These are phyloP conservation scores for Automeris io DNA, from an alignment of 2,888 invertebrate genomes.

Conservation along the genomic window DNA sequence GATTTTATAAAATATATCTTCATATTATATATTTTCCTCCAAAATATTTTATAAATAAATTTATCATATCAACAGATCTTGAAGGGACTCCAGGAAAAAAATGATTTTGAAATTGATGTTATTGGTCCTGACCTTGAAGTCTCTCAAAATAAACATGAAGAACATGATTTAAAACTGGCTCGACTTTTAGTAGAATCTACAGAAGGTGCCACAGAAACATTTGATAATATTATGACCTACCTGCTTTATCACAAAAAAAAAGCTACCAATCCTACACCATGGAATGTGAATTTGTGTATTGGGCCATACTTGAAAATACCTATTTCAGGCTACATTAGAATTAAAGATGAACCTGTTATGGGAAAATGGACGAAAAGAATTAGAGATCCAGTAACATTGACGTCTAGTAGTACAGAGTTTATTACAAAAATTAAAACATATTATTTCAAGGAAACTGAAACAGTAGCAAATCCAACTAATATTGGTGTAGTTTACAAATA, in stretches of 20 bases:
- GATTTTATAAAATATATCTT: too few relatives aligned
- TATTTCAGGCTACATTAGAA: conserved; percentile 73
- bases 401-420: conserved; percentile 54
- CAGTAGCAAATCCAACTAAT: conserved; percentile 65
- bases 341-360: conserved; percentile 64
- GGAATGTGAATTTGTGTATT: conserved; percentile 80
- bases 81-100: conserved; percentile 70
- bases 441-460: conserved; percentile 64
- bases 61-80: conserved; percentile 43
- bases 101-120: conserved; percentile 79
- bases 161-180: conserved; percentile 41
- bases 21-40: too few relatives aligned
- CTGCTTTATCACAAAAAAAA: conserved; percentile 76
- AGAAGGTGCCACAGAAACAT: conserved; percentile 66
- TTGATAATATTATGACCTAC: conserved; percentile 78
- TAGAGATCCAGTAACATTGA: conserved; percentile 53
- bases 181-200: conserved; percentile 56
- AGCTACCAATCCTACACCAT: conserved; percentile 68
- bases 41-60: not conserved
- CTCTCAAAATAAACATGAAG: conserved; percentile 45
- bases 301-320: conserved; percentile 79
- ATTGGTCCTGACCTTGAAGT: conserved; percentile 76
- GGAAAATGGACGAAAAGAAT: conserved; percentile 51
- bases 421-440: conserved; percentile 42
- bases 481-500: conserved; percentile 77